A percentile compares a stretch with the other conserved stretches of the same genome.
Conservation (phyloP, 2,888 invertebrate genomes). For the Branchellion lobata region DNA sequence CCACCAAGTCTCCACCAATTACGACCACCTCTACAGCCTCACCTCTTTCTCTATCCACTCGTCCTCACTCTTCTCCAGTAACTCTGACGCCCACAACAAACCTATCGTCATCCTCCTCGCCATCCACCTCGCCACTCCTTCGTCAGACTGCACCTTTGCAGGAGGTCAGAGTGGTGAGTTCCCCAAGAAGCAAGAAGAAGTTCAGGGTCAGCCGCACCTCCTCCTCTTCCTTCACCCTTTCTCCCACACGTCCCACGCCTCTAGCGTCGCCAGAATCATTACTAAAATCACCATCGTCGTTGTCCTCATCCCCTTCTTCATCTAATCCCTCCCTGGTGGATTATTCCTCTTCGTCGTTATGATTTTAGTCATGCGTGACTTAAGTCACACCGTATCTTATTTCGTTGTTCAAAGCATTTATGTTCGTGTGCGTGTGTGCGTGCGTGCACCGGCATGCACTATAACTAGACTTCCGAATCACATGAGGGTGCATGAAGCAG, state of each 20-base stretch:
- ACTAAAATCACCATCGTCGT: neutral
- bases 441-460: too few relatives aligned
- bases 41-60: neutral
- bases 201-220: neutral
- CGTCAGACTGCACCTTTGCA: too few relatives aligned
- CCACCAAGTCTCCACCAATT: neutral
- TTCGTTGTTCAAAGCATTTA: neutral
- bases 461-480: too few relatives aligned
- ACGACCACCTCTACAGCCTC: neutral
- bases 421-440: constrained; percentile 27
- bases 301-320: neutral
- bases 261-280: neutral
- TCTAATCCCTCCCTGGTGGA: neutral
- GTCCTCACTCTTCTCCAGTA: too few relatives aligned
- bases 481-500: too few relatives aligned
- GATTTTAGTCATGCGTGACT: neutral
- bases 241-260: neutral
- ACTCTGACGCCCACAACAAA: too few relatives aligned
- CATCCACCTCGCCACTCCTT: too few relatives aligned
- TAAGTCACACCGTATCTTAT: neutral
- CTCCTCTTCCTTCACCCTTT: neutral
- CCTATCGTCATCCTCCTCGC: too few relatives aligned
- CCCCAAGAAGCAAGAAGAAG: constrained; percentile 7
- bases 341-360: neutral
- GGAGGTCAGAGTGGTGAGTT: neutral